Evolutionary conservation across 2,797 vertebrate species (phyloP).

Genomic region (Pitangus sulphuratus): DNA sequence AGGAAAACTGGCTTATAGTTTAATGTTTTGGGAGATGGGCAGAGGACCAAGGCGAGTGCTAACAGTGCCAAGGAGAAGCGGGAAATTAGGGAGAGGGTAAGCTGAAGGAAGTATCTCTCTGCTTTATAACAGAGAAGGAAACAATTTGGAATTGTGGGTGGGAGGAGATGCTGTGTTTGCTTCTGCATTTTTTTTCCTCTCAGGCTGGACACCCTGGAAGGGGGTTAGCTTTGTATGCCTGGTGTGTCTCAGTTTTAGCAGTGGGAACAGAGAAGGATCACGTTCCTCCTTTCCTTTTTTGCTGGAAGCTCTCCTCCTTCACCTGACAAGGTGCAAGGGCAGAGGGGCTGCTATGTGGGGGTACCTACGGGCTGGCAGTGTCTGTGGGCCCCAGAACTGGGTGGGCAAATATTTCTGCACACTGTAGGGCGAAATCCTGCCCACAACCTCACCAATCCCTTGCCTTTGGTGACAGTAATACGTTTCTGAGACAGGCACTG

Average conservation of each 20-base stretch:
- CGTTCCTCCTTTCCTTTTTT: background rate
- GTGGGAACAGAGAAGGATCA: background rate
- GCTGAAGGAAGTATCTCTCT: background rate
- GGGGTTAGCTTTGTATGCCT: background rate
- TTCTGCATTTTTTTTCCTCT: background rate
- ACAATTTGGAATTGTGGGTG: background rate
- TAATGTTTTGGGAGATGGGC: constrained; percentile 36
- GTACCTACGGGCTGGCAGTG: background rate
- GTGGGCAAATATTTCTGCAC: background rate
- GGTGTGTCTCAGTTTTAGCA: background rate
- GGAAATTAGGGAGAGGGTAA: constrained; percentile 24
- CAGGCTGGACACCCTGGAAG: background rate
- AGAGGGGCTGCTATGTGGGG: background rate
- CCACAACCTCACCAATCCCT: background rate
- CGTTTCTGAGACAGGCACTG: background rate
- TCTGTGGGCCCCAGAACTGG: accelerated
- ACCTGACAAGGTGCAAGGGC: background rate
- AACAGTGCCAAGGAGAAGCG: constrained; percentile 2
- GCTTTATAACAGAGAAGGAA: background rate
- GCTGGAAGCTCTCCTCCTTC: background rate
- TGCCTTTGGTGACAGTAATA: background rate
- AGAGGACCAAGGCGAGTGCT: background rate
- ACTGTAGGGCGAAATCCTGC: background rate
- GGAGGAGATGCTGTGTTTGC: background rate
- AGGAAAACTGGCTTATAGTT: constrained; percentile 3